phyloP scores from a whole-genome alignment of 2,888 invertebrate genomes.

The Diplolepis rosae region DNA sequence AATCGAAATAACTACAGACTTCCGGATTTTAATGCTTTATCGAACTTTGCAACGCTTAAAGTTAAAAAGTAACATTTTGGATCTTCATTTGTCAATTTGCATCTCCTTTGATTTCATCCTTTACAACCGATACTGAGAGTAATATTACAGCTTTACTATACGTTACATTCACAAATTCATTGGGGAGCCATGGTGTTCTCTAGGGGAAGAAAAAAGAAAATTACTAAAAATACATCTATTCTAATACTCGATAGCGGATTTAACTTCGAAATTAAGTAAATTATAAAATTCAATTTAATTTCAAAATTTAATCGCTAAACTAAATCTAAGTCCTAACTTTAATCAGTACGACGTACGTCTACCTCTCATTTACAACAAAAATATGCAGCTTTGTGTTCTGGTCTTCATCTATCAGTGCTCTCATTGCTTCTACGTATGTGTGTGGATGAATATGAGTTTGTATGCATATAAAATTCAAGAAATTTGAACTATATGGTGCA shows the following conservation, averaged over 20 bases:
- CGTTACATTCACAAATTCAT: constrained; percentile 18
- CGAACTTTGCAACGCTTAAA: constrained; percentile 10
- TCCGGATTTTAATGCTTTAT: not conserved
- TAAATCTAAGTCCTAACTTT: constrained; percentile 6
- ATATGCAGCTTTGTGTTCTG: constrained; percentile 15
- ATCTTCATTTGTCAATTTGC: constrained; percentile 14
- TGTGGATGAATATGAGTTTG: constrained; percentile 16
- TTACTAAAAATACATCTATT: not conserved
- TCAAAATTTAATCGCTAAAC: constrained; percentile 16
- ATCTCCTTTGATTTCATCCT: constrained; percentile 2
- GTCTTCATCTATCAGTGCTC: constrained; percentile 21
- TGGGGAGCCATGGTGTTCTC: constrained; percentile 26
- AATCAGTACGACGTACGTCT: constrained; percentile 9
- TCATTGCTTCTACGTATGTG: not conserved
- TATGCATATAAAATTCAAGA: constrained; percentile 27
- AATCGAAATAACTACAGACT: not conserved
- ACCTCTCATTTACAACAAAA: constrained; percentile 24
- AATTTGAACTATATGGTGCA: constrained; percentile 31
- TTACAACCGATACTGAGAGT: constrained; percentile 20
- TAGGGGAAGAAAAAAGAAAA: not conserved
- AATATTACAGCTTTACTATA: constrained; percentile 17
- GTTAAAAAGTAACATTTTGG: not conserved
- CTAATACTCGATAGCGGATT: not conserved
- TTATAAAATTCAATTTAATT: no score
- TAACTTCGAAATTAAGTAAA: not conserved